phyloP scores from a whole-genome alignment of 2,113 vertebrate species.

The Calonectris borealis region DNA sequence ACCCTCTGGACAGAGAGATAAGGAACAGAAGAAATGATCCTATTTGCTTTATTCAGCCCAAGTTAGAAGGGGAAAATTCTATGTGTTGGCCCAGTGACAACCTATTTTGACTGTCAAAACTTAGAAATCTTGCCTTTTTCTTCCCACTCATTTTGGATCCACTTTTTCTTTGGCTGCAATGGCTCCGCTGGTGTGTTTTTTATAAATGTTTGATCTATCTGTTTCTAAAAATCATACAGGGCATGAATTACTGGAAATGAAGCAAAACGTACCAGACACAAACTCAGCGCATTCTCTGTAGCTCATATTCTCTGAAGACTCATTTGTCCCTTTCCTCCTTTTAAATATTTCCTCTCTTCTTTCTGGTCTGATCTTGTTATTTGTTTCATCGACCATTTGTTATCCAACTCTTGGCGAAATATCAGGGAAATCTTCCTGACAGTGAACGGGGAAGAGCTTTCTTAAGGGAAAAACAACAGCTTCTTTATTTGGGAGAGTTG shows the following conservation, averaged over 20 bases:
- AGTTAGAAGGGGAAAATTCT: not conserved
- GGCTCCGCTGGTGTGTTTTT: not conserved
- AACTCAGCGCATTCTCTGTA: conserved; percentile 8
- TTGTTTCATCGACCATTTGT: conserved; percentile 16
- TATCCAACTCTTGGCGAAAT: conserved; percentile 10
- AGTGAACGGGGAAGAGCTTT: not conserved
- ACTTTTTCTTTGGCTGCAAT: not conserved
- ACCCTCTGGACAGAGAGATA: not conserved
- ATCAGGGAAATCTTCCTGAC: conserved; percentile 11
- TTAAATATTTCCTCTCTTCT: conserved; percentile 31
- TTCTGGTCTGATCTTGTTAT: conserved; percentile 14
- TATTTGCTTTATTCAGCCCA: not conserved
- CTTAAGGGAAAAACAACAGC: not conserved
- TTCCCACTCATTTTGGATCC: not conserved
- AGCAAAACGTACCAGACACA: conserved; percentile 49
- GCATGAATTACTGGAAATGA: conserved; percentile 22
- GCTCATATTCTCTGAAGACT: conserved; percentile 41
- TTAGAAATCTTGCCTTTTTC: not conserved
- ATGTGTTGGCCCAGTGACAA: not conserved
- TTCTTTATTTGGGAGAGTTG: not conserved
- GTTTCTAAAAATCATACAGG: not conserved
- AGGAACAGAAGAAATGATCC: not conserved
- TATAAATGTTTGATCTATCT: not conserved
- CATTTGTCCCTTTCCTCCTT: conserved; percentile 37
- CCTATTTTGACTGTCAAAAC: not conserved